A percentile compares a stretch with the other conserved stretches of the same genome.
phyloP scores from a whole-genome alignment of 1,140 invertebrate genomes.

The Drosophila nigromelanica region DNA sequence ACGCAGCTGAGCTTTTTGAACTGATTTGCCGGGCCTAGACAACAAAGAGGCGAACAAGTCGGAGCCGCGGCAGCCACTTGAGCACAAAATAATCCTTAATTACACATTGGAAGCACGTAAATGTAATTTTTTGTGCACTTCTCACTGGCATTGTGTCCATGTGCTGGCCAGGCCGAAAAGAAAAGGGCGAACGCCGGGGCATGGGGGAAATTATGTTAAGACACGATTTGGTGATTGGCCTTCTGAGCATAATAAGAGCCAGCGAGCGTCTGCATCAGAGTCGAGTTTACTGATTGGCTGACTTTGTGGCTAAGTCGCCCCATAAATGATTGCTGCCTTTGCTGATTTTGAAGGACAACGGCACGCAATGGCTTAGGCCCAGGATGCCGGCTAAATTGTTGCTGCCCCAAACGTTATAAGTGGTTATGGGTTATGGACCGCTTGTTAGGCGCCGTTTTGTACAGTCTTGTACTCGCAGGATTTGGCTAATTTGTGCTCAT shows the following conservation, averaged over 20 bases:
- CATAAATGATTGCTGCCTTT: constrained; percentile 61
- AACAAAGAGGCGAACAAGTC: constrained; percentile 36
- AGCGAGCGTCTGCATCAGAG: constrained; percentile 13
- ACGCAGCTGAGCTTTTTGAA: constrained; percentile 76
- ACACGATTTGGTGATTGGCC: constrained; percentile 78
- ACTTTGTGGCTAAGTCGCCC: constrained; percentile 51
- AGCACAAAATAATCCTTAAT: constrained; percentile 82
- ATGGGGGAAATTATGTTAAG: constrained; percentile 77
- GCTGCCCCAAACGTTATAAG: constrained; percentile 23
- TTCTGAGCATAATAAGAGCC: constrained; percentile 41
- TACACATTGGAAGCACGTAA: constrained; percentile 82
- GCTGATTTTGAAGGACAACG: constrained; percentile 51
- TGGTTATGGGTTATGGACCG: constrained; percentile 61
- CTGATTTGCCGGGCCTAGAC: constrained; percentile 75
- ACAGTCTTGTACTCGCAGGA: constrained; percentile 34
- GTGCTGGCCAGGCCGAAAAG: constrained; percentile 19
- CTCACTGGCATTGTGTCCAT: constrained; percentile 48
- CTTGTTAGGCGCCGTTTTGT: constrained; percentile 44
- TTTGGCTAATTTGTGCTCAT: constrained; percentile 75
- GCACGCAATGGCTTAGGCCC: constrained; percentile 25
- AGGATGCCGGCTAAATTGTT: constrained; percentile 10
- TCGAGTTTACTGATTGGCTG: constrained; percentile 54
- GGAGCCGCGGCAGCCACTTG: constrained; percentile 57
- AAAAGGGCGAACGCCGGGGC: constrained; percentile 28
- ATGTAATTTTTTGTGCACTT: constrained; percentile 78